phyloP scores from a whole-genome alignment of 2,888 invertebrate species.

The Catocala fraxini region DNA sequence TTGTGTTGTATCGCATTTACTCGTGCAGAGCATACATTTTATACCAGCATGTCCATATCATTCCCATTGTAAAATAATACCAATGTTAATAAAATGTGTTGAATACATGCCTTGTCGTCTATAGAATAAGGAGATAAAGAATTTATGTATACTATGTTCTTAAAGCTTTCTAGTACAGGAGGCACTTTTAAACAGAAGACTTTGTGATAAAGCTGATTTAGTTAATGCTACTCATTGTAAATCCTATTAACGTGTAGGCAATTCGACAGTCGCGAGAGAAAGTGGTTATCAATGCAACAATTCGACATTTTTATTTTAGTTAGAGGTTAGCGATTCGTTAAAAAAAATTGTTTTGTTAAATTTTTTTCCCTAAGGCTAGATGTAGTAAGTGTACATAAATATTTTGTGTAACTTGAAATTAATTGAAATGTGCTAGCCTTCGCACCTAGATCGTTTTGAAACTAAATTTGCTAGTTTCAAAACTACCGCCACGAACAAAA shows the following conservation, averaged over 20 bases:
- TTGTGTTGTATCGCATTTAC: conserved; percentile 41
- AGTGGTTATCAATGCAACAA: conserved; percentile 36
- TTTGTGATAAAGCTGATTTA: neutral
- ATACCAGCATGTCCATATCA: conserved; percentile 14
- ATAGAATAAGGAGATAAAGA: too few species aligned
- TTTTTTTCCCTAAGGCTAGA: conserved; percentile 44
- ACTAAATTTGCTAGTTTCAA: conserved; percentile 29
- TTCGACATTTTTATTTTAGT: conserved; percentile 35
- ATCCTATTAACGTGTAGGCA: too few species aligned
- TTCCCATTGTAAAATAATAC: neutral
- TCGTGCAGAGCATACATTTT: conserved; percentile 43
- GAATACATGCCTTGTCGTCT: too few species aligned
- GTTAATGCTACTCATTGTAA: neutral
- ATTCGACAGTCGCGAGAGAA: conserved; percentile 29
- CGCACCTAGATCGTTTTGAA: conserved; percentile 53
- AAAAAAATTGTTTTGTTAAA: conserved; percentile 47
- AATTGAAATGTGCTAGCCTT: conserved; percentile 53
- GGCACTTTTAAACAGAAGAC: too few species aligned
- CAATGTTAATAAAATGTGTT: too few species aligned
- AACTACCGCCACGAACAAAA: conserved; percentile 48
- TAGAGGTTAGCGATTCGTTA: conserved; percentile 49
- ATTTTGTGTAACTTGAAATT: conserved; percentile 41
- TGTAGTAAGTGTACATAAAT: conserved; percentile 48
- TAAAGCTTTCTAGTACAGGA: too few species aligned
- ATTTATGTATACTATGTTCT: too few species aligned